Evolutionary conservation across 2,888 invertebrate genomes (phyloP).

Genomic region (Dryococelus australis): DNA sequence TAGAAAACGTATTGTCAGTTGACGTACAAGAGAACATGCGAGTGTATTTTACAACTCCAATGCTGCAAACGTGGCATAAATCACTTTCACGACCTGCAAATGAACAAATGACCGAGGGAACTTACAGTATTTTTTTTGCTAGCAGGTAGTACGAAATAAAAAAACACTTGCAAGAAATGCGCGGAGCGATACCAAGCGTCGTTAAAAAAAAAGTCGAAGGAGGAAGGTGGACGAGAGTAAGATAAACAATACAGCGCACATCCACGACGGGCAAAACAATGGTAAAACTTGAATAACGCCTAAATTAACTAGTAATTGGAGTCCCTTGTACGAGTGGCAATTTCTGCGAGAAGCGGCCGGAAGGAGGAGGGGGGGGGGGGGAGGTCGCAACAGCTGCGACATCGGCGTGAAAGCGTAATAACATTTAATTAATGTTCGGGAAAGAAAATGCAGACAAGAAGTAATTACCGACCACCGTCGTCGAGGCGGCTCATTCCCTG

Average conservation of each 20-base stretch:
- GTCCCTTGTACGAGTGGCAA: constrained; percentile 16
- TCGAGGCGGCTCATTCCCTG: not conserved
- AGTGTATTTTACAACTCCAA: too few relatives aligned
- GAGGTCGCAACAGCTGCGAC: not conserved
- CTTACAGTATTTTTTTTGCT: too few relatives aligned
- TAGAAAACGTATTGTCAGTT: too few relatives aligned
- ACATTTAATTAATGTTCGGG: constrained; percentile 9
- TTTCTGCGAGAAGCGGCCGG: not conserved
- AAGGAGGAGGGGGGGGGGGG: not conserved
- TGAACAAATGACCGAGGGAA: too few relatives aligned
- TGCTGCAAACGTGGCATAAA: too few relatives aligned
- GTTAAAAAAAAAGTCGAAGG: too few relatives aligned
- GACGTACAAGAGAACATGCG: too few relatives aligned
- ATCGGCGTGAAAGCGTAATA: constrained; percentile 3
- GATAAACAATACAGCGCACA: not conserved
- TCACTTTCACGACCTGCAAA: too few relatives aligned
- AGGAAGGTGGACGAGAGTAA: not conserved
- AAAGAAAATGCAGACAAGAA: constrained; percentile 16
- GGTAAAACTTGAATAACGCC: not conserved
- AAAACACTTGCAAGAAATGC: not conserved
- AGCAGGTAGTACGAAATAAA: not conserved
- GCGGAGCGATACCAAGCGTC: too few relatives aligned
- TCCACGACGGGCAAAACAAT: constrained; percentile 1
- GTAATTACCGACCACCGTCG: constrained; percentile 16
- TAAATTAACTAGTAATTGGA: constrained; percentile 16